Evolutionary conservation across 2,797 vertebrate genomes (phyloP), one percentile per base, ranked within the genome.

Genomic region (Cryptoblepharus egeriae): DNA sequence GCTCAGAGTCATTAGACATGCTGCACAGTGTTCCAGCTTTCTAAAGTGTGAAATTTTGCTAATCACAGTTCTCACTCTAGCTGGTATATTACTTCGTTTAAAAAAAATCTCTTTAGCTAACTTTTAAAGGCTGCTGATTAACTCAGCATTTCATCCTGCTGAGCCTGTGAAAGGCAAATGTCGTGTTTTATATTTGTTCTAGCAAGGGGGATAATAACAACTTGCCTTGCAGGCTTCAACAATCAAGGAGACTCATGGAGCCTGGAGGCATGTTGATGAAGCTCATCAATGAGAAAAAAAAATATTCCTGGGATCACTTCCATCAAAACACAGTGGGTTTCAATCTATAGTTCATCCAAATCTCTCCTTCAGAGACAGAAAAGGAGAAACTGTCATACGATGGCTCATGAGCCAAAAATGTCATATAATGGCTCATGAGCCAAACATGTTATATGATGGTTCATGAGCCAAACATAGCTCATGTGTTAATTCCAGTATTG

Each of bases 121-220:
- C 3, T 65, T 18, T 69, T 69, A 82, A 24, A 52, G 18, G 5
- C 4, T 68, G 37, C 75, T 84, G 73, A 32, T 64, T 78, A 81
- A 24, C 16, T 74, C 78, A 57, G 55, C 2, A 71, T 57, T 22
- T 75, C 75, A 1, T 4, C 69, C 35, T 6, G 2, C 30, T 75
- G 55, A 52, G 57, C 49, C 75, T 65, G 37, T 73, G 79, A 85
- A 72, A 87, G 55, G 49, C 18, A 75, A 79, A 80, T 82, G 57
- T 84, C 39, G 58, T 68, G 49, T 73, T 81, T 91, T 49, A 28
- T n/a, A 67, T 64, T 85, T 85, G 42, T 77, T 86, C 73, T 63
- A 49, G 52, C 81, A 87, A 18, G 39, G 72, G 30, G 7, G 74
- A 71, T 68, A 75, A 68, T 45, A 87, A 58, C 13, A 78, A 80